These are phyloP conservation scores for Heliothis peltigera DNA, from an alignment of 2,888 invertebrate species.

Conservation along the genomic window DNA sequence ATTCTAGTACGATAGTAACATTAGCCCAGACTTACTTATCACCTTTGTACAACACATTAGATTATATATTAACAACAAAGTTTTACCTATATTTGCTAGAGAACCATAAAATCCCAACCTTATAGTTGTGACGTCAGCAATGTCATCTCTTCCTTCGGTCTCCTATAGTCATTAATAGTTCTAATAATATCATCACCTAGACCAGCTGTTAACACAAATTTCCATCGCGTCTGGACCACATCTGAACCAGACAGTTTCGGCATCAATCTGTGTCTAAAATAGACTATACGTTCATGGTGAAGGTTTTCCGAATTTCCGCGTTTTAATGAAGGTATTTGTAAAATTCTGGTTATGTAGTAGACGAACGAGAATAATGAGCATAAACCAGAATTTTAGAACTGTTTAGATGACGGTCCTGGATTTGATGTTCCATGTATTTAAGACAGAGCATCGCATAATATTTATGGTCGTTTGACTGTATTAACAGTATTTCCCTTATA, in stretches of 20 bases:
- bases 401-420: too few species aligned
- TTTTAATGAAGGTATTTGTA: background rate
- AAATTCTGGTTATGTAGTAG: too few species aligned
- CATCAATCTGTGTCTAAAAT: constrained; percentile 30
- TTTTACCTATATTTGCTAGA: background rate
- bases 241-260: constrained; percentile 39
- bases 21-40: too few species aligned
- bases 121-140: constrained; percentile 7
- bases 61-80: background rate
- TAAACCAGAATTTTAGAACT: too few species aligned
- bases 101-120: constrained; percentile 9
- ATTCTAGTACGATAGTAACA: too few species aligned
- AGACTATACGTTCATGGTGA: constrained; percentile 32
- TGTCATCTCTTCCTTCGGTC: constrained; percentile 21
- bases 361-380: too few species aligned
- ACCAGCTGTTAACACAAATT: constrained; percentile 33
- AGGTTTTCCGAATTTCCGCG: constrained; percentile 24
- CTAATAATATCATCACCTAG: constrained; percentile 24
- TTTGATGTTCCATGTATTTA: too few species aligned
- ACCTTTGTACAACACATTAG: too few species aligned
- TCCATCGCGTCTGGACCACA: constrained; percentile 40
- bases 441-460: too few species aligned
- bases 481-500: too few species aligned
- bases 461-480: too few species aligned
- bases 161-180: constrained; percentile 43